These are phyloP conservation scores for Toxotes lorentzi DNA, from an alignment of 2,797 vertebrate genomes.

Conservation along the genomic window DNA sequence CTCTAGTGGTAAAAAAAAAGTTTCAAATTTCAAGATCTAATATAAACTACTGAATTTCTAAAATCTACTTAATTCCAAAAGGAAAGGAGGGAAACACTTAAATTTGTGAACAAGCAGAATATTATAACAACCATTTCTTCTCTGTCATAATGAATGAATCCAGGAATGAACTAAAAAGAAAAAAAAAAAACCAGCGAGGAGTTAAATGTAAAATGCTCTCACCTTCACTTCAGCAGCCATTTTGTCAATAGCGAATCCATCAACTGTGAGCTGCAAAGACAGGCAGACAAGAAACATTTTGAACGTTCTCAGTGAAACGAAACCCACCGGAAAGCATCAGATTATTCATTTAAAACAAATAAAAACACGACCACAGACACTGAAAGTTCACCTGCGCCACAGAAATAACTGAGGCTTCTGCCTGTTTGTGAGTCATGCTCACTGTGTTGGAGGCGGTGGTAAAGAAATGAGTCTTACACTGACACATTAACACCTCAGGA, in stretches of 20 bases:
- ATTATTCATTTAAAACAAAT: background rate
- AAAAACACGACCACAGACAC: background rate
- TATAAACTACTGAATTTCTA: too few species aligned
- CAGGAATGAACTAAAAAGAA: background rate
- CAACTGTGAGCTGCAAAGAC: slow-evolving; percentile 90
- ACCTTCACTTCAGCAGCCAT: slow-evolving; percentile 98
- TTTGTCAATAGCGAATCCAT: slow-evolving; percentile 97
- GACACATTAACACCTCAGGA: too few species aligned
- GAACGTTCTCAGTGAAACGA: background rate
- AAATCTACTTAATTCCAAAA: background rate
- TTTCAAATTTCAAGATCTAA: background rate
- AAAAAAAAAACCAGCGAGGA: background rate
- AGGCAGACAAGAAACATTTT: background rate
- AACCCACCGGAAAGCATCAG: background rate
- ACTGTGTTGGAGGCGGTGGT: background rate
- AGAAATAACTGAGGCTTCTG: too few species aligned
- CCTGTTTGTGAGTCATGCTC: too few species aligned
- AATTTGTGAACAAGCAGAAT: background rate
- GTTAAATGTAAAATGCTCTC: slow-evolving; percentile 60
- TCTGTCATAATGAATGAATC: too few species aligned
- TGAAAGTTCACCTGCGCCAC: too few species aligned
- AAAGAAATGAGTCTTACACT: background rate
- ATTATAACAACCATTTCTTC: background rate
- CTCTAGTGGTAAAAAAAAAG: slow-evolving; percentile 6
- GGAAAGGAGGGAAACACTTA: background rate